A percentile compares a stretch with the other conserved stretches of the same genome.
These are phyloP conservation scores for Lampris incognitus DNA, from an alignment of 2,113 vertebrate species.

Conservation along the genomic window DNA sequence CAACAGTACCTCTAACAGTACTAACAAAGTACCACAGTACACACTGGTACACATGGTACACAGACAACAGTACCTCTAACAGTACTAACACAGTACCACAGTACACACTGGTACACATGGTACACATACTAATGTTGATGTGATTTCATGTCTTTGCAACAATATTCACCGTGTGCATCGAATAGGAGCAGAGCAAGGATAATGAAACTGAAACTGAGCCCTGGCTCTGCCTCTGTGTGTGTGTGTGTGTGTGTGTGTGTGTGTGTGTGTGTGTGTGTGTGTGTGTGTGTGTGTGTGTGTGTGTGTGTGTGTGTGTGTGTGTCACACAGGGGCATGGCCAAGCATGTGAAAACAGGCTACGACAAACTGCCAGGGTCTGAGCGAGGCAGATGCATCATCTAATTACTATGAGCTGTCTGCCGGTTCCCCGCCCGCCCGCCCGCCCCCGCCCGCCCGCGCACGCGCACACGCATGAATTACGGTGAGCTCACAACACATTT, in stretches of 20 bases:
- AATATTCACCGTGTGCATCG: no score
- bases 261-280: conserved; percentile 20
- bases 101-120: no score
- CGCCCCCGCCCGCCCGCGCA: no score
- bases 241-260: conserved; percentile 4
- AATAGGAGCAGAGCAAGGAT: conserved; percentile 3
- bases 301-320: background rate
- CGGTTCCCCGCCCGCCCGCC: background rate
- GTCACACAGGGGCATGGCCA: conserved; percentile 31
- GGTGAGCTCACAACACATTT: no score
- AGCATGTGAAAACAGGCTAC: conserved; percentile 22
- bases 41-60: no score
- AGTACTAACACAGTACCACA: no score
- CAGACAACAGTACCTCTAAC: no score
- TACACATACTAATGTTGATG: no score
- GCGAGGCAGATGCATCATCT: conserved; percentile 43
- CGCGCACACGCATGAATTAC: no score
- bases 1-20: no score
- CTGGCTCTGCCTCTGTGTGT: background rate
- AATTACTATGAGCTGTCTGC: conserved; percentile 33
- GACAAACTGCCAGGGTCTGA: conserved; percentile 30
- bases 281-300: conserved; percentile 22
- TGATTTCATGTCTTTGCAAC: no score
- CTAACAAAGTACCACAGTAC: no score
- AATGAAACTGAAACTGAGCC: conserved; percentile 39